Conservation (phyloP, 2,113 vertebrate species). For the Daboia siamensis region DNA sequence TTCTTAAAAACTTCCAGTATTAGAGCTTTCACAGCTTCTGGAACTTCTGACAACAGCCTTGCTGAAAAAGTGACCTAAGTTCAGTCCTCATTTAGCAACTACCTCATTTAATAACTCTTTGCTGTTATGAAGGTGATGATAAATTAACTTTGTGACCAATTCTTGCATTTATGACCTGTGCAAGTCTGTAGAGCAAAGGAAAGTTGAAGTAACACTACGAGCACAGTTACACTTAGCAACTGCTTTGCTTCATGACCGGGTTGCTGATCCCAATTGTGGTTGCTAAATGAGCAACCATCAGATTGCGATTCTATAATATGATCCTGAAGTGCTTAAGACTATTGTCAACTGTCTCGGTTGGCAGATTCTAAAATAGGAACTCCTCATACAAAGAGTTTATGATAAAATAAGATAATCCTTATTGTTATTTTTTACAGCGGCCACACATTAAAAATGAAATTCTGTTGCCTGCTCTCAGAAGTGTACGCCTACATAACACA, state of each 20-base stretch:
- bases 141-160: not conserved
- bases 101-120: not conserved
- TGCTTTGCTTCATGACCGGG: not conserved
- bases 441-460: no score
- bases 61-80: not conserved
- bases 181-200: not conserved
- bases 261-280: not conserved
- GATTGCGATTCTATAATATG: not conserved
- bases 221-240: not conserved
- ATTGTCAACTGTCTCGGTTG: no score
- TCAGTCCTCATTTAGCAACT: not conserved
- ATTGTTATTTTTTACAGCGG: no score
- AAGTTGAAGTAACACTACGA: not conserved
- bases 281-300: not conserved
- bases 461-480: no score
- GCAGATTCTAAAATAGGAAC: no score
- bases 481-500: no score
- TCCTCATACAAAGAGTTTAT: no score
- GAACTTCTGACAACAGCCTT: not conserved
- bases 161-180: not conserved
- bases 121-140: not conserved
- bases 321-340: not conserved
- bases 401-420: no score
- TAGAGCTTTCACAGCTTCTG: no score
- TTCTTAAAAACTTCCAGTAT: no score